A percentile compares a stretch with the other conserved stretches of the same genome.
Conservation (phyloP, 2,888 invertebrate genomes). For the Druceiella hillmani region DNA sequence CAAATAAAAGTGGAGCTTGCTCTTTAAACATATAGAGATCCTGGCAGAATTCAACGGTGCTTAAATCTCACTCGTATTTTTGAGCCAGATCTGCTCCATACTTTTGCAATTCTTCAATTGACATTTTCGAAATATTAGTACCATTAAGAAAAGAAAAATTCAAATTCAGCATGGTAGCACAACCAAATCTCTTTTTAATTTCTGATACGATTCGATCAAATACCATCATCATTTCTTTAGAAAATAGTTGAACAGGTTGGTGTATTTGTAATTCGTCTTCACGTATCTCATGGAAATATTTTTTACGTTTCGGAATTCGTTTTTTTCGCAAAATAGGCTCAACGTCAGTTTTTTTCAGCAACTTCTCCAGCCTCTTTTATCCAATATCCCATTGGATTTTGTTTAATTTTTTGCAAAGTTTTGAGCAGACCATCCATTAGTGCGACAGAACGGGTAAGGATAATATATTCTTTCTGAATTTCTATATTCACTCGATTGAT, state of each 20-base stretch:
- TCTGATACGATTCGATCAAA: slow-evolving; percentile 21
- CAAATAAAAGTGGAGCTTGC: slow-evolving; percentile 22
- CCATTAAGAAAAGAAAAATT: slow-evolving; percentile 23
- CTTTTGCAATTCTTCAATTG: slow-evolving; percentile 23
- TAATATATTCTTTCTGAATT: background rate
- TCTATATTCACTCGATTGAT: background rate
- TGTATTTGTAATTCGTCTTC: slow-evolving; percentile 21
- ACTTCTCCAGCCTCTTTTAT: no score
- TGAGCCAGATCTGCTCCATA: slow-evolving; percentile 16
- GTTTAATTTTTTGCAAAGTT: background rate
- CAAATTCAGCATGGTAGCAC: slow-evolving; percentile 17
- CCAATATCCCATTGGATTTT: no score
- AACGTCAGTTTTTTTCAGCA: no score
- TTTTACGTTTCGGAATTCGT: slow-evolving; percentile 20
- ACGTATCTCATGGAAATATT: slow-evolving; percentile 22
- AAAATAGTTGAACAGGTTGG: slow-evolving; percentile 17
- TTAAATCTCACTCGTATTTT: slow-evolving; percentile 25
- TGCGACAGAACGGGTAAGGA: background rate
- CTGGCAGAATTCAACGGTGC: slow-evolving; percentile 24
- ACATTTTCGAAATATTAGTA: slow-evolving; percentile 22
- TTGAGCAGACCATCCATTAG: background rate
- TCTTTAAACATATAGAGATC: slow-evolving; percentile 23
- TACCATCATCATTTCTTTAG: slow-evolving; percentile 16
- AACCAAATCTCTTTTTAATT: slow-evolving; percentile 17
- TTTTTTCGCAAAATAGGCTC: slow-evolving; percentile 13